Percentiles rank a stretch among this genome's conserved stretches.
phyloP scores from a whole-genome alignment of 1,140 invertebrate species.

The Gonioctena quinquepunctata region DNA sequence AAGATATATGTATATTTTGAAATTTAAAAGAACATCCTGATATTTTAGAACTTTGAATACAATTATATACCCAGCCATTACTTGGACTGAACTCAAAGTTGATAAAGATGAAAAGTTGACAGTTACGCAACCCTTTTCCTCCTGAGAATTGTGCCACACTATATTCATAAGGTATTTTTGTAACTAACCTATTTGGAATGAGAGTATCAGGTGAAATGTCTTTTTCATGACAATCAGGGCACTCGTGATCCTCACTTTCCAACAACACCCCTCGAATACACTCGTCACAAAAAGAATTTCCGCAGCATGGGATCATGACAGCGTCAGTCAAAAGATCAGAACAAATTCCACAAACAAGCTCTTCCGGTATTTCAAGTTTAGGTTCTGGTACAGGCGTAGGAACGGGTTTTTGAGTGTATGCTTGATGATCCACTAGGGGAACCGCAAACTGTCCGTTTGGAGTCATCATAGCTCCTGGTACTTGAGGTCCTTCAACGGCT shows the following conservation, averaged over 20 bases:
- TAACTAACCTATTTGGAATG: constrained; percentile 76
- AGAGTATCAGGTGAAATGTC: constrained; percentile 90
- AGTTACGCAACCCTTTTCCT: too few species aligned
- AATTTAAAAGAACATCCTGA: too few species aligned
- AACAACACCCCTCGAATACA: constrained; percentile 89
- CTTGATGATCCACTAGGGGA: constrained; percentile 88
- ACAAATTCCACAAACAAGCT: constrained; percentile 89
- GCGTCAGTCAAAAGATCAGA: constrained; percentile 93
- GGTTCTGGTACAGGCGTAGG: constrained; percentile 69
- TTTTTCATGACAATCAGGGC: constrained; percentile 90
- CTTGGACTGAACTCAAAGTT: too few species aligned
- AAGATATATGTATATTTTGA: too few species aligned
- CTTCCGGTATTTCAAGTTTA: constrained; percentile 83
- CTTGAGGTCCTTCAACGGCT: constrained; percentile 83
- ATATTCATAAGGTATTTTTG: too few species aligned
- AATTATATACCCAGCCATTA: too few species aligned
- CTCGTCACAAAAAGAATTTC: constrained; percentile 97
- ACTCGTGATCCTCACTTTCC: constrained; percentile 93
- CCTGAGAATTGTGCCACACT: too few species aligned
- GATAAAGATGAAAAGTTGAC: too few species aligned
- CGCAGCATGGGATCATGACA: constrained; percentile 96
- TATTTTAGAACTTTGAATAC: too few species aligned
- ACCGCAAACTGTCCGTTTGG: constrained; percentile 89
- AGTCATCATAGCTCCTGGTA: constrained; percentile 93
- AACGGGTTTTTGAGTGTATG: constrained; percentile 52